Evolutionary conservation across 1,140 invertebrate species (phyloP).

Genomic region (Formica selysi): DNA sequence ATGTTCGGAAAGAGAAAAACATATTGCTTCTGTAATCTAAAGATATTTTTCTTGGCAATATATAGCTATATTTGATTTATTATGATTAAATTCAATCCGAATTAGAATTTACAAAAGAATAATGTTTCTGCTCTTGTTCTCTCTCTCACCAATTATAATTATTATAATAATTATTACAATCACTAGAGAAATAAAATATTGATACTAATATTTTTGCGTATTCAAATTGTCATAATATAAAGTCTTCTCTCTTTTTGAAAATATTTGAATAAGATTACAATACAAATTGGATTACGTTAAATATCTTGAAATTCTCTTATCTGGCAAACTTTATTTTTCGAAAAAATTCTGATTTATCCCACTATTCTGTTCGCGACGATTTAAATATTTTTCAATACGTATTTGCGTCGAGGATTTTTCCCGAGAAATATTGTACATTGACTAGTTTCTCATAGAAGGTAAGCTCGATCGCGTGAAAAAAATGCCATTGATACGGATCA

Average conservation of each 20-base stretch:
- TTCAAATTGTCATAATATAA: background rate
- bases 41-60: background rate
- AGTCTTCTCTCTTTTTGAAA: background rate
- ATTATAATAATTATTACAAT: background rate
- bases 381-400: constrained; percentile 11
- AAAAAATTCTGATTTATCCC: background rate
- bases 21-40: background rate
- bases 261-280: background rate
- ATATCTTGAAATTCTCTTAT: background rate
- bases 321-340: background rate
- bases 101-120: constrained; percentile 7
- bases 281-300: background rate
- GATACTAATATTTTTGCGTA: background rate
- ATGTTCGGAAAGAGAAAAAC: background rate
- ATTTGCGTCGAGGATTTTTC: background rate
- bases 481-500: constrained; percentile 26
- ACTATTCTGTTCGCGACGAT: too few relatives aligned
- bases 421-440: background rate
- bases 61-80: background rate
- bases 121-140: background rate
- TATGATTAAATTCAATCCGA: background rate
- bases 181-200: background rate
- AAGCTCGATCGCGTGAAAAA: constrained; percentile 2
- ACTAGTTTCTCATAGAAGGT: background rate
- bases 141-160: background rate